phyloP scores from a whole-genome alignment of 2,888 invertebrate species.

The Congeria kusceri region DNA sequence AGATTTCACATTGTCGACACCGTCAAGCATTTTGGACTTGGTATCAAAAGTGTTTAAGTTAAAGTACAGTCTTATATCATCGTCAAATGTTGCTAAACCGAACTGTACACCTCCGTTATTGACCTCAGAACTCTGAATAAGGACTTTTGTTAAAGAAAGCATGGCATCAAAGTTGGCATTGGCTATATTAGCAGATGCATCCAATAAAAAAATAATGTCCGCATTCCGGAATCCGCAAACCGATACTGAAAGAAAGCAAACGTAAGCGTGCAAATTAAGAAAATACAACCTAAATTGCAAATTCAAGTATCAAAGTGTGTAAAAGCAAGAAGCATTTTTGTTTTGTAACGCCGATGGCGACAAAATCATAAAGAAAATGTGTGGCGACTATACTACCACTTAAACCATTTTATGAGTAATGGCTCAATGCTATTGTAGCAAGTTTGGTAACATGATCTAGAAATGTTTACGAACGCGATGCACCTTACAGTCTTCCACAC shows the following conservation, averaged over 20 bases:
- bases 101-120: slow-evolving; percentile 56
- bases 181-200: slow-evolving; percentile 76
- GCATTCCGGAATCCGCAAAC: slow-evolving; percentile 56
- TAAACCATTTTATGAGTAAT: too few relatives aligned
- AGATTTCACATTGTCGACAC: slow-evolving; percentile 58
- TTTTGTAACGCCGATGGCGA: too few relatives aligned
- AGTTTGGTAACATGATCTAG: too few relatives aligned
- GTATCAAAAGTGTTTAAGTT: slow-evolving; percentile 65
- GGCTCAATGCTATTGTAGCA: too few relatives aligned
- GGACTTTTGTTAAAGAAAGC: slow-evolving; percentile 65
- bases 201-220: slow-evolving; percentile 75
- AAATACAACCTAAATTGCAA: too few relatives aligned
- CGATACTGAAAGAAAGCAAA: slow-evolving; percentile 35
- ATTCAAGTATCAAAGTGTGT: too few relatives aligned
- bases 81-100: slow-evolving; percentile 67
- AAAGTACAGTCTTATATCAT: slow-evolving; percentile 66
- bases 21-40: slow-evolving; percentile 59
- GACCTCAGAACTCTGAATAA: slow-evolving; percentile 63
- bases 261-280: slow-evolving; percentile 19
- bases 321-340: too few relatives aligned
- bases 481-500: too few relatives aligned
- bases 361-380: too few relatives aligned
- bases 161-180: slow-evolving; percentile 72
- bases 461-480: too few relatives aligned
- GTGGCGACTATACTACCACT: too few relatives aligned